Percentiles rank a stretch among this genome's conserved stretches.
These are phyloP conservation scores for Nemurella pictetii DNA, from an alignment of 2,888 invertebrate species.

Conservation along the genomic window DNA sequence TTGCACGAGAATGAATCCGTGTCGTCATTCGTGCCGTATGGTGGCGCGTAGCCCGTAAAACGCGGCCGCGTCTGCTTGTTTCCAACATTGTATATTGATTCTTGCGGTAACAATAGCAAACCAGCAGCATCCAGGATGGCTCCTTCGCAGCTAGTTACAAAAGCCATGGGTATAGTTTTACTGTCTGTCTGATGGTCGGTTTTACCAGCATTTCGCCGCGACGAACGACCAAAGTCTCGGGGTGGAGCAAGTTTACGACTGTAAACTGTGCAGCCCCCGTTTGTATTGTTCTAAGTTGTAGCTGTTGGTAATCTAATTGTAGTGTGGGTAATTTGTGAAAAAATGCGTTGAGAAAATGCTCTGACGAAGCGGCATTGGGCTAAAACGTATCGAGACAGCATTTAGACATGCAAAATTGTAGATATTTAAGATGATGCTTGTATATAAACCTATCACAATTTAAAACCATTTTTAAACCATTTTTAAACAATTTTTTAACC, in stretches of 20 bases:
- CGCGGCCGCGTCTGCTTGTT: neutral
- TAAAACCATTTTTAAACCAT: too few relatives aligned
- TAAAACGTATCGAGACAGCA: too few relatives aligned
- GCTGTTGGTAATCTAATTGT: neutral
- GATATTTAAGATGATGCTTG: too few relatives aligned
- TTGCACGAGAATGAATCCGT: too few relatives aligned
- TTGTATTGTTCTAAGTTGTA: neutral
- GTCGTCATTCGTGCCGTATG: too few relatives aligned
- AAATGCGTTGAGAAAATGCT: too few relatives aligned
- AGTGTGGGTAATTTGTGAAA: too few relatives aligned
- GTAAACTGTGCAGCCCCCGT: neutral
- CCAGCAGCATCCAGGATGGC: slow-evolving; percentile 8
- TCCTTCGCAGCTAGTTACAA: neutral
- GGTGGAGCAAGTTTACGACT: neutral
- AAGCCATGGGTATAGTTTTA: neutral
- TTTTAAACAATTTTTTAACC: too few relatives aligned
- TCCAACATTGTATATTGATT: slow-evolving; percentile 40
- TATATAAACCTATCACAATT: too few relatives aligned
- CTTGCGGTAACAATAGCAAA: slow-evolving; percentile 40
- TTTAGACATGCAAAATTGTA: too few relatives aligned
- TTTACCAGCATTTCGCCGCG: neutral
- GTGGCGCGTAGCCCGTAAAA: neutral
- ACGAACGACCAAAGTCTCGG: neutral
- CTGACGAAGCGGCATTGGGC: too few relatives aligned
- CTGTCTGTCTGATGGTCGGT: neutral